Conservation (phyloP, 2,888 invertebrate genomes). For the Tridacna crocea region DNA sequence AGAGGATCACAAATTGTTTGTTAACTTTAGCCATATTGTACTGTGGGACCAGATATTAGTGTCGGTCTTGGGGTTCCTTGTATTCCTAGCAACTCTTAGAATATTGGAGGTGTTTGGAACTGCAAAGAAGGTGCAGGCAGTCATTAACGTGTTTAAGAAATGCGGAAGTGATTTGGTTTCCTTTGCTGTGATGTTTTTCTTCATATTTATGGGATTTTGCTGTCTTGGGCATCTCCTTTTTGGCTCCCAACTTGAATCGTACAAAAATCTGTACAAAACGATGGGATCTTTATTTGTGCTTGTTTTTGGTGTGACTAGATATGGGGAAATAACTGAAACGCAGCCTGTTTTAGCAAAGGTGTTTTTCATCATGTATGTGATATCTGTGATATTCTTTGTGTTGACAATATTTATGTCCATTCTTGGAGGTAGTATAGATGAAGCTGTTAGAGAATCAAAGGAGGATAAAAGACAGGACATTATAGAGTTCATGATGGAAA, state of each 20-base stretch:
- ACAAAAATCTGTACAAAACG: conserved; percentile 61
- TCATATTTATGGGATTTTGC: conserved; percentile 66
- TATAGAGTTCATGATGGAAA: conserved; percentile 33
- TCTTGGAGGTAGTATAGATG: conserved; percentile 42
- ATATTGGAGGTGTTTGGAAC: conserved; percentile 70
- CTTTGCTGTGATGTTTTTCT: conserved; percentile 65
- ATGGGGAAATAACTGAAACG: conserved; percentile 61
- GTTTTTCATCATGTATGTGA: conserved; percentile 67
- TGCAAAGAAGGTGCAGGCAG: conserved; percentile 63
- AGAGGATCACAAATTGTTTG: conserved; percentile 57
- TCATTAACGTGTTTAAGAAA: conserved; percentile 37
- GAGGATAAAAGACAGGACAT: conserved; percentile 31
- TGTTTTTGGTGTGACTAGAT: conserved; percentile 68
- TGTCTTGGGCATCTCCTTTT: conserved; percentile 65
- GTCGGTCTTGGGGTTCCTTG: conserved; percentile 58
- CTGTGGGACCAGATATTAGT: conserved; percentile 70
- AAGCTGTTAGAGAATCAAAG: conserved; percentile 34
- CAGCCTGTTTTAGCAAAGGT: conserved; percentile 66
- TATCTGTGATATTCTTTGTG: conserved; percentile 68
- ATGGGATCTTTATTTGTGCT: conserved; percentile 67
- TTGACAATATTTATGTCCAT: conserved; percentile 58
- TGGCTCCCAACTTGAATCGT: conserved; percentile 58
- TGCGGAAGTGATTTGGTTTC: conserved; percentile 63
- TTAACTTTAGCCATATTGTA: conserved; percentile 66
- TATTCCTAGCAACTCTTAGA: conserved; percentile 68